These are phyloP conservation scores for Drosophila atripex DNA, from an alignment of 2,888 invertebrate species.

Conservation along the genomic window DNA sequence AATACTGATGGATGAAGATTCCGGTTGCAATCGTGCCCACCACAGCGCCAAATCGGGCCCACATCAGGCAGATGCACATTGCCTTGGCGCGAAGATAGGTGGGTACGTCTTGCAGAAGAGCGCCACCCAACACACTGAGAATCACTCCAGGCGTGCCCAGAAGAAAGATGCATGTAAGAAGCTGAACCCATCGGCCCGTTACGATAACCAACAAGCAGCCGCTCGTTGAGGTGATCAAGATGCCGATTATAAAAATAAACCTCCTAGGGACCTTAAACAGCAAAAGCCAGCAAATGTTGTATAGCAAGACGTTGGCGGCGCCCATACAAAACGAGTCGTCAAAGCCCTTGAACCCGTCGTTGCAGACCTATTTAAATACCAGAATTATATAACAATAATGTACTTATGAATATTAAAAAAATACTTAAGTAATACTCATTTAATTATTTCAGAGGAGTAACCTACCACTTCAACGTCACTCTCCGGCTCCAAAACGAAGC, in stretches of 20 bases:
- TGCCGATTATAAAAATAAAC: constrained; percentile 46
- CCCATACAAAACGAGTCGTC: constrained; percentile 62
- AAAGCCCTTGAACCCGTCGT: constrained; percentile 51
- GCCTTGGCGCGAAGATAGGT: constrained; percentile 62
- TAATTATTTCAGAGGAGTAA: neutral
- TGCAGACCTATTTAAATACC: constrained; percentile 47
- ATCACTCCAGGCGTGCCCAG: constrained; percentile 57
- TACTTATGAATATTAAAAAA: neutral
- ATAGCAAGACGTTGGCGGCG: constrained; percentile 42
- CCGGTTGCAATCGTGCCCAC: constrained; percentile 54
- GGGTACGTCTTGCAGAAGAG: constrained; percentile 61
- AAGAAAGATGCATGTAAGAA: constrained; percentile 47
- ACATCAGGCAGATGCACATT: constrained; percentile 63
- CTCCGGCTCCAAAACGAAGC: constrained; percentile 36
- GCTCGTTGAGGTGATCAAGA: constrained; percentile 44
- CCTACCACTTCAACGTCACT: constrained; percentile 42
- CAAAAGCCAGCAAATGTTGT: constrained; percentile 50
- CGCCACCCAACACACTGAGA: constrained; percentile 57
- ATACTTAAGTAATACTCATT: neutral
- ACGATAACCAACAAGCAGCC: constrained; percentile 51
- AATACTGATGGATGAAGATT: constrained; percentile 39
- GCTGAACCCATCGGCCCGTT: constrained; percentile 19
- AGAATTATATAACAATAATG: too few relatives aligned
- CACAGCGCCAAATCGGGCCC: constrained; percentile 60
- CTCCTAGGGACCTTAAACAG: constrained; percentile 52